Percentiles rank a stretch among this genome's conserved stretches.
phyloP scores from a whole-genome alignment of 2,888 invertebrate genomes.

The Microctonus brassicae region DNA sequence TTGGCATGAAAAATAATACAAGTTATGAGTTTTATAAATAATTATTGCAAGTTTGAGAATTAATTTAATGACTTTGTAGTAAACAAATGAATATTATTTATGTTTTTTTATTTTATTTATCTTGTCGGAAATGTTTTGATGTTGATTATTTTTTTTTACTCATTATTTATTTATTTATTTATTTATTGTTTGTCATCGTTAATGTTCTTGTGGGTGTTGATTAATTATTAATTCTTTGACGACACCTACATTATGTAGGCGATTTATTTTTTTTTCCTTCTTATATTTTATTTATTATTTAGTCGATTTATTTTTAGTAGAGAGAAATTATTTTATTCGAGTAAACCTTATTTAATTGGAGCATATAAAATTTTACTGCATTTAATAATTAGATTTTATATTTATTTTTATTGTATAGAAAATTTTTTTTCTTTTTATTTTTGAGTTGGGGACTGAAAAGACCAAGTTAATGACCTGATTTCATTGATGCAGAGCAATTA shows the following conservation, averaged over 20 bases:
- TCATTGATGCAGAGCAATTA: constrained; percentile 23
- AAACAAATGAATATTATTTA: no score
- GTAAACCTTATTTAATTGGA: not conserved
- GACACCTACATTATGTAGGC: not conserved
- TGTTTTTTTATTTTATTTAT: not conserved
- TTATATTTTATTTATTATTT: not conserved
- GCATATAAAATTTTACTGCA: not conserved
- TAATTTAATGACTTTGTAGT: no score
- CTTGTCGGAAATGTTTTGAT: not conserved
- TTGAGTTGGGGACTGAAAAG: constrained; percentile 1
- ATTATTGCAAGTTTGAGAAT: no score
- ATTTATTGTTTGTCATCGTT: not conserved
- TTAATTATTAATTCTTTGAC: not conserved
- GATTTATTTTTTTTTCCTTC: not conserved
- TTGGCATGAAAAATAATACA: no score
- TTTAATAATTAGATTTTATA: no score
- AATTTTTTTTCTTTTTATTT: no score
- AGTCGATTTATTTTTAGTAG: no score
- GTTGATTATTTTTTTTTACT: no score
- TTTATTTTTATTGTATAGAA: no score
- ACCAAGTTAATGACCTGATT: constrained; percentile 42
- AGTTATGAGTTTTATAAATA: no score
- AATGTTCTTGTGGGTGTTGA: not conserved
- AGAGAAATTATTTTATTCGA: not conserved
- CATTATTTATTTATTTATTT: not conserved